phyloP scores from a whole-genome alignment of 2,113 vertebrate genomes.

The Gymnogyps californianus region DNA sequence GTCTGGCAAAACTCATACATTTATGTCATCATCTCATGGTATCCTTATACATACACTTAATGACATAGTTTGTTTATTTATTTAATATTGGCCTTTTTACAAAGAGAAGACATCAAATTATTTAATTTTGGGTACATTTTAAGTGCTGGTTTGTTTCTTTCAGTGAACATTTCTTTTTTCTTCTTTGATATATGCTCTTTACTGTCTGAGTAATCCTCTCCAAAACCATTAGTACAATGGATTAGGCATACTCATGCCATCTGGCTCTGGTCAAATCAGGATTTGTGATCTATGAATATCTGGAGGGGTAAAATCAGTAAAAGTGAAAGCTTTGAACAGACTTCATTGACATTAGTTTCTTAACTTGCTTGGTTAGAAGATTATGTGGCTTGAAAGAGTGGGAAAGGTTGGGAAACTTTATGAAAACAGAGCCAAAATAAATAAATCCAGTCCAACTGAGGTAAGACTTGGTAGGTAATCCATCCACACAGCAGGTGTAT shows the following conservation, averaged over 20 bases:
- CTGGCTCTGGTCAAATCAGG: background rate
- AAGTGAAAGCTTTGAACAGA: background rate
- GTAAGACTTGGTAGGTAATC: background rate
- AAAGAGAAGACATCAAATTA: background rate
- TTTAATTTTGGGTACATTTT: background rate
- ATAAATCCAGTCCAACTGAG: background rate
- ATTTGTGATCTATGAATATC: background rate
- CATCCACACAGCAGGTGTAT: background rate
- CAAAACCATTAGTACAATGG: background rate
- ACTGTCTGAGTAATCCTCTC: background rate
- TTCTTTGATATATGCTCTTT: background rate
- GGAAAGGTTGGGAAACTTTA: background rate
- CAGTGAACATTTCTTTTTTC: background rate
- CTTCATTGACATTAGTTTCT: background rate
- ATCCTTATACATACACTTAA: background rate
- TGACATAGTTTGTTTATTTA: background rate
- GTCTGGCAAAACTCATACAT: background rate
- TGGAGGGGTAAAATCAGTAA: background rate
- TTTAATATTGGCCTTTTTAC: background rate
- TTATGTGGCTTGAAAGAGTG: background rate
- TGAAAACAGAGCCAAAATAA: background rate
- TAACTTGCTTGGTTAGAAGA: background rate
- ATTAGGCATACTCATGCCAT: background rate
- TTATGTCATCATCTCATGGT: background rate
- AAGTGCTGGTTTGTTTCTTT: background rate